Evolutionary conservation across 1,140 invertebrate genomes (phyloP).

Genomic region (Amyelois transitella): DNA sequence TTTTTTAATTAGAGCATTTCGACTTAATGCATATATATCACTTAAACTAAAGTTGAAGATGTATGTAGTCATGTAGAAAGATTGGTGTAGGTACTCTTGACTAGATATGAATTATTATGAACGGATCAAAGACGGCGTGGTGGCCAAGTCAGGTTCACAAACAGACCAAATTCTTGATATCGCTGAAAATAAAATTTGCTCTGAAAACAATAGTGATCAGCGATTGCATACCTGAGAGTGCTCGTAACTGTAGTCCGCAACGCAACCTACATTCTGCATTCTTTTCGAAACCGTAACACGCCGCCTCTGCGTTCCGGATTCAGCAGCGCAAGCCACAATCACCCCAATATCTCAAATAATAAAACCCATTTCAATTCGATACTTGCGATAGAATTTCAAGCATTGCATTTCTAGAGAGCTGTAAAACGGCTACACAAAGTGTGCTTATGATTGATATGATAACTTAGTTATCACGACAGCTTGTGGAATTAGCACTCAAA

Average conservation of each 20-base stretch:
- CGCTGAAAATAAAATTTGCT: conserved; percentile 26
- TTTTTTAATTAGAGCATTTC: too few relatives aligned
- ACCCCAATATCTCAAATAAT: conserved; percentile 41
- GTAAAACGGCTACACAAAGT: conserved; percentile 38
- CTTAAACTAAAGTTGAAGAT: too few relatives aligned
- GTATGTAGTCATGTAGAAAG: too few relatives aligned
- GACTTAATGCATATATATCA: too few relatives aligned
- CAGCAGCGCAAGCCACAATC: conserved; percentile 47
- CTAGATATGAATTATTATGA: too few relatives aligned
- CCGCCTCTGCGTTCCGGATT: conserved; percentile 67
- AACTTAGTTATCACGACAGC: conserved; percentile 26
- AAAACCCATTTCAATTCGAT: conserved; percentile 43
- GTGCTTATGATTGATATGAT: conserved; percentile 42
- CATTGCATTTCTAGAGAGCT: conserved; percentile 62
- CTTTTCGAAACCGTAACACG: conserved; percentile 72
- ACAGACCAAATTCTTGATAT: background rate
- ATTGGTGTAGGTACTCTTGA: too few relatives aligned
- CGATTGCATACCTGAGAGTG: conserved; percentile 55
- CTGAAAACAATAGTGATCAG: conserved; percentile 55
- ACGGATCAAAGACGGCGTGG: too few relatives aligned
- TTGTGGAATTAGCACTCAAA: background rate
- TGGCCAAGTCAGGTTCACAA: too few relatives aligned
- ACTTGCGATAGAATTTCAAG: conserved; percentile 30
- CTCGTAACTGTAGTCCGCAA: conserved; percentile 64
- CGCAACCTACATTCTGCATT: conserved; percentile 71